Evolutionary conservation across 2,888 invertebrate genomes (phyloP).

Genomic region (Diaperis boleti): DNA sequence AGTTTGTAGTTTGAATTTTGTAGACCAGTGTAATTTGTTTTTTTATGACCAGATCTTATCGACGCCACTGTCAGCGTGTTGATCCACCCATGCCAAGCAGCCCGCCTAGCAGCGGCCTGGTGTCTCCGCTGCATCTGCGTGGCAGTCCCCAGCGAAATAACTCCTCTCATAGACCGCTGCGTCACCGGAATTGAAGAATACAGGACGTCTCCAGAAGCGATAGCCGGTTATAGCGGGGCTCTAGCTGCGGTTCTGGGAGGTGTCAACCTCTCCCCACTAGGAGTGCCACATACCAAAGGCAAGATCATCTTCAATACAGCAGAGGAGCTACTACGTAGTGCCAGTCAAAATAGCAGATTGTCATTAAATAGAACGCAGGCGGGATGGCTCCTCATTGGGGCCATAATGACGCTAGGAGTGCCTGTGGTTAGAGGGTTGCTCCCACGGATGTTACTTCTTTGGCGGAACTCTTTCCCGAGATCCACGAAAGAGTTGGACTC

Average conservation of each 20-base stretch:
- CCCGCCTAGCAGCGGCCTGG: slow-evolving; percentile 95
- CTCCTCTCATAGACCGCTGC: slow-evolving; percentile 92
- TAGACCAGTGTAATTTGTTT: slow-evolving; percentile 57
- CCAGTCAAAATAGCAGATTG: slow-evolving; percentile 95
- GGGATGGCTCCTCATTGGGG: slow-evolving; percentile 97
- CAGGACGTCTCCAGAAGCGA: slow-evolving; percentile 89
- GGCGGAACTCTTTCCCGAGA: slow-evolving; percentile 98
- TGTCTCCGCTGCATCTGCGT: slow-evolving; percentile 92
- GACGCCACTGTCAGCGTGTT: slow-evolving; percentile 87
- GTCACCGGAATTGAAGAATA: slow-evolving; percentile 90
- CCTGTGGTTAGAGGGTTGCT: slow-evolving; percentile 93
- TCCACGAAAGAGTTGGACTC: slow-evolving; percentile 97
- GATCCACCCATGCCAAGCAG: slow-evolving; percentile 94
- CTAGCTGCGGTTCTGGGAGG: slow-evolving; percentile 94
- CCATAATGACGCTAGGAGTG: slow-evolving; percentile 95
- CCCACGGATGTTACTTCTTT: slow-evolving; percentile 92
- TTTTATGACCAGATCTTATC: slow-evolving; percentile 79
- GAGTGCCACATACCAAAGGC: slow-evolving; percentile 96
- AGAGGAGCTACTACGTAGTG: slow-evolving; percentile 94
- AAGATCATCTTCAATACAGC: slow-evolving; percentile 98
- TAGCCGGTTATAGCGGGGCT: slow-evolving; percentile 92
- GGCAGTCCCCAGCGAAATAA: slow-evolving; percentile 94
- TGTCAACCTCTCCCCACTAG: slow-evolving; percentile 88
- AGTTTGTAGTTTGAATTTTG: slow-evolving; percentile 49
- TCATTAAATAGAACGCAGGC: slow-evolving; percentile 96